Base-by-base conservation (phyloP, 2,888 invertebrate species). In the Eupithecia dodoneata region DNA sequence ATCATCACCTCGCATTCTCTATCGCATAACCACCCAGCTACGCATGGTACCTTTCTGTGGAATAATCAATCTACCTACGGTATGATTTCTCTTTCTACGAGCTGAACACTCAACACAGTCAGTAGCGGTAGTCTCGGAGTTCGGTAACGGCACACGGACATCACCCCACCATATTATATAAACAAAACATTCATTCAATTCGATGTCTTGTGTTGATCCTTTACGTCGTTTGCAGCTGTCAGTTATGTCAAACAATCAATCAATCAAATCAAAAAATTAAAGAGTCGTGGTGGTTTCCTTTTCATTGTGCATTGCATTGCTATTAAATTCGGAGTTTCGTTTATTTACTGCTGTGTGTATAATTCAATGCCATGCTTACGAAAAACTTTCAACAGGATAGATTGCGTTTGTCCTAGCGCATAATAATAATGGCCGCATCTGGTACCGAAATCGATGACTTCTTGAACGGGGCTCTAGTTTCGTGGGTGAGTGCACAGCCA, bases 371-470 rank as follows among this genome's bases (percentile, higher is more conserved):
- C 87, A 93, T 94, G 94, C 85, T 88, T 88, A 85, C 85, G 84
- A 86, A 85, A 83, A 87, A 88, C 81, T 84, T 87, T 81, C 89
- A 87, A 81, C 90, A 89, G 83, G 90, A 85, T 86, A 89, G 87
- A 86, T 87, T 90, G 85, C 88, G 86, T 87, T 90, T 87, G 88
- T 90, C 92, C 83, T 93, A 94, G 92, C 91, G 86, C 84, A 87
- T 87, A 88, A 85, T 87, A 88, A 95, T 90, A 89, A 96, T 96
- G 96, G 95, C 96, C 85, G 96, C 96, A 85, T 95, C 97, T 89
- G 96, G 96, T 87, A 95, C 96, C 86, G 97, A 97, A 94, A 97
- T 98, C 86, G 97, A 98, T 90, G 97, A 98, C 89, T 97, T 98
- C 93, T 96, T 98, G 91, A 96, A 96, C 90, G 98, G 98, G 88